Evolutionary conservation across 64 coral and sea anemone genomes (phyloP).

Genomic region (Anthopleura sola): DNA sequence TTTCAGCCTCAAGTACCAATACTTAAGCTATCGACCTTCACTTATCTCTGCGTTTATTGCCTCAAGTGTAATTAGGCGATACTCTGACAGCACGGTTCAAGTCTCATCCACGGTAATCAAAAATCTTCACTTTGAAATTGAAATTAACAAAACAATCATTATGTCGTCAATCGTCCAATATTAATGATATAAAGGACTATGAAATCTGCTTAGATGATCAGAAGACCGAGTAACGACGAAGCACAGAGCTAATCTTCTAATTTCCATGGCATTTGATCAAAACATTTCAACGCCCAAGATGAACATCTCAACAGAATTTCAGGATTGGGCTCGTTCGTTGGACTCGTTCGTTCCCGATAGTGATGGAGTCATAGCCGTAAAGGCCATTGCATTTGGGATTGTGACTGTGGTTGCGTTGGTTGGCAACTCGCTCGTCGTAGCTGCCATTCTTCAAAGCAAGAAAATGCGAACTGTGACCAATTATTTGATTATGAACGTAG

Average conservation of each 20-base stretch:
- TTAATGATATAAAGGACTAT: not conserved
- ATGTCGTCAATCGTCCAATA: not conserved
- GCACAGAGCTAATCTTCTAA: not conserved
- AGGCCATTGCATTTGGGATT: not conserved
- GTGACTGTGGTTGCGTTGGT: slow-evolving; percentile 34
- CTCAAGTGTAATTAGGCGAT: not conserved
- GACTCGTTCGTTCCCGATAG: not conserved
- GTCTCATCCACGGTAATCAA: not conserved
- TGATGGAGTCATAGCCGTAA: not conserved
- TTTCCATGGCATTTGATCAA: not conserved
- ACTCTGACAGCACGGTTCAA: not conserved
- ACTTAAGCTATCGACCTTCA: not conserved
- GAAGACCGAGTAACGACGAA: not conserved
- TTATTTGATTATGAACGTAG: slow-evolving; percentile 54
- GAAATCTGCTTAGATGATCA: not conserved
- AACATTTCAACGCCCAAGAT: not conserved
- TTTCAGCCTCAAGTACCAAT: not conserved
- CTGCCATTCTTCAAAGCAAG: slow-evolving; percentile 24
- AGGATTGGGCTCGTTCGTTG: no score
- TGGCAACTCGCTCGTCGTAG: slow-evolving; percentile 46
- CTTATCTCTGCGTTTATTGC: not conserved
- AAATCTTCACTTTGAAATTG: not conserved
- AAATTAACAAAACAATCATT: not conserved
- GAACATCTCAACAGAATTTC: not conserved
- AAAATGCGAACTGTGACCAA: slow-evolving; percentile 65